Evolutionary conservation across 2,113 vertebrate species (phyloP).

Genomic region (Paracanthobrama guichenoti): DNA sequence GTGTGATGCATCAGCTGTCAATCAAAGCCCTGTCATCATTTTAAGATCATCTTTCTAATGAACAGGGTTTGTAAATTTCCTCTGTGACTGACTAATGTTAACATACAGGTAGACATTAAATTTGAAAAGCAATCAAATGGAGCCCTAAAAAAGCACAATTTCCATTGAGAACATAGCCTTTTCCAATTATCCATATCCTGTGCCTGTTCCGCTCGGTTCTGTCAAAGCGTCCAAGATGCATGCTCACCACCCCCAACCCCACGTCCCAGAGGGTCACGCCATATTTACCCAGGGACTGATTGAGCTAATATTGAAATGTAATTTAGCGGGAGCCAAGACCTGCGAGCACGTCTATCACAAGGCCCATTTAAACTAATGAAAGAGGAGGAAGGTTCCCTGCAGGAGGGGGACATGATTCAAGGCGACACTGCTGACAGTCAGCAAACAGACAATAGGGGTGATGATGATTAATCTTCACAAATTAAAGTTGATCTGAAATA

Average conservation of each 20-base stretch:
- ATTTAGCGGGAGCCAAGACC: constrained; percentile 40
- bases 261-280: background rate
- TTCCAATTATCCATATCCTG: constrained; percentile 41
- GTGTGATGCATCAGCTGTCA: background rate
- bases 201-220: constrained; percentile 4
- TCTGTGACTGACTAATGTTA: constrained; percentile 21
- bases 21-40: background rate
- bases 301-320: constrained; percentile 51
- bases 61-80: constrained; percentile 21
- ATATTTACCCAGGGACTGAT: constrained; percentile 46
- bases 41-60: background rate
- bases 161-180: constrained; percentile 17
- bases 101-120: constrained; percentile 22
- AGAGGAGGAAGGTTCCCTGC: constrained; percentile 39
- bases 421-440: constrained; percentile 45
- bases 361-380: constrained; percentile 42
- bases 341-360: constrained; percentile 34
- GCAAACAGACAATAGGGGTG: constrained; percentile 54
- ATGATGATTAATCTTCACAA: constrained; percentile 60
- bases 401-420: constrained; percentile 31
- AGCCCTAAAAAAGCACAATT: background rate
- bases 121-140: constrained; percentile 30
- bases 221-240: background rate
- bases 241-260: background rate
- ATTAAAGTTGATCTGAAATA: constrained; percentile 54